These are phyloP conservation scores for Zoanthus sociatus DNA, from an alignment of 92 coral and sea anemone species.

Conservation along the genomic window DNA sequence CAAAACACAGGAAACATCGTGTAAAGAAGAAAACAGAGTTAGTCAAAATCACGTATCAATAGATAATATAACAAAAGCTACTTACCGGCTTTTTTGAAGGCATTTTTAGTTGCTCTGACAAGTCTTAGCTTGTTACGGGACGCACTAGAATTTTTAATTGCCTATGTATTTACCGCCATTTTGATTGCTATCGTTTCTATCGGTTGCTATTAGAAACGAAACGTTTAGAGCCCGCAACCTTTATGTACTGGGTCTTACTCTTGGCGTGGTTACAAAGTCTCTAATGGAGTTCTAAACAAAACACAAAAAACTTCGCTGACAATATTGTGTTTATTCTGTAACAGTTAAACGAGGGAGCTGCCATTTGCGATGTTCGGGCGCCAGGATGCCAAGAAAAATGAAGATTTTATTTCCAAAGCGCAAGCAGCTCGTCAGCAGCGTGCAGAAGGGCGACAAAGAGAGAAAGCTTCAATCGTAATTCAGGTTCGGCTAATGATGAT, in stretches of 20 bases:
- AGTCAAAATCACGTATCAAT: background rate
- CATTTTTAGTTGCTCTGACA: conserved; percentile 52
- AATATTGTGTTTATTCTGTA: background rate
- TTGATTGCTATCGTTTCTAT: conserved; percentile 88
- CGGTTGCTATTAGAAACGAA: conserved; percentile 76
- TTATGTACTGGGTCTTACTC: background rate
- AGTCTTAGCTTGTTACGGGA: background rate
- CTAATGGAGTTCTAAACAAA: background rate
- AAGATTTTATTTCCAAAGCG: conserved; percentile 84
- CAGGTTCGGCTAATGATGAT: conserved; percentile 61
- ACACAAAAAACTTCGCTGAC: background rate
- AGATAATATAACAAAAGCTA: background rate
- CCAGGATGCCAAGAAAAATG: conserved; percentile 65
- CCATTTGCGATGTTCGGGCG: conserved; percentile 76
- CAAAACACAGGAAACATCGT: background rate
- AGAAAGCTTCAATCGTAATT: conserved; percentile 87
- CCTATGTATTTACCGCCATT: conserved; percentile 64
- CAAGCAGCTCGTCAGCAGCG: conserved; percentile 98
- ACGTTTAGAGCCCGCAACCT: conserved; percentile 61
- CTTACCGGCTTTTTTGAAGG: conserved; percentile 72
- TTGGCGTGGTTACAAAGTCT: conserved; percentile 67
- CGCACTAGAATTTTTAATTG: conserved; percentile 11
- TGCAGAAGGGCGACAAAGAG: conserved; percentile 83
- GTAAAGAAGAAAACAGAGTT: background rate
- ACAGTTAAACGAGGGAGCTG: background rate